Evolutionary conservation across 2,888 invertebrate genomes (phyloP).

Genomic region (Rhyacophila evoluta): DNA sequence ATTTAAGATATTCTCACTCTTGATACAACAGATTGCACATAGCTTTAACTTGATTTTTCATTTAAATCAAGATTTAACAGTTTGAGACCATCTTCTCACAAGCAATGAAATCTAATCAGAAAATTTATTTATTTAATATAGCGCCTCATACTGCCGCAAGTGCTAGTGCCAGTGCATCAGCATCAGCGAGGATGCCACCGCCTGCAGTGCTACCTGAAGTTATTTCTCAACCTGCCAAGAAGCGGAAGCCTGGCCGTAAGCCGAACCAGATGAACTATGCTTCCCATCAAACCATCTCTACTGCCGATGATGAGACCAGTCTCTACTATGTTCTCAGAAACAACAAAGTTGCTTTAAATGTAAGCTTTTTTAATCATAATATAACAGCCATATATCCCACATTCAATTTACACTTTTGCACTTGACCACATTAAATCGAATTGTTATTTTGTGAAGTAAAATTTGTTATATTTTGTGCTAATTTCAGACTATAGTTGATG

Average conservation of each 20-base stretch:
- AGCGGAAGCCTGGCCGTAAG: conserved; percentile 61
- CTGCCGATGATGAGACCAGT: conserved; percentile 84
- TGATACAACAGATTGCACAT: no score
- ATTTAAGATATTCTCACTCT: no score
- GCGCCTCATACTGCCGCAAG: conserved; percentile 55
- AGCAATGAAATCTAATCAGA: no score
- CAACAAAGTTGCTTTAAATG: conserved; percentile 84
- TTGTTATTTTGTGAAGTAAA: no score
- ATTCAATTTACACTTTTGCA: no score
- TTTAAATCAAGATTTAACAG: no score
- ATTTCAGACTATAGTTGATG: conserved; percentile 88
- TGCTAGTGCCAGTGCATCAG: conserved; percentile 66
- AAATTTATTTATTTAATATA: conserved; percentile 27
- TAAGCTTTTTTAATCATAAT: no score
- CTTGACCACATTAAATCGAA: no score
- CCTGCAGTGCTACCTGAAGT: conserved; percentile 61
- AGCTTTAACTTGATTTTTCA: no score
- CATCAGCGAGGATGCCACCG: conserved; percentile 66
- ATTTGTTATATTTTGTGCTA: no score
- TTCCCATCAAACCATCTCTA: conserved; percentile 66
- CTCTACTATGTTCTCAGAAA: conserved; percentile 86
- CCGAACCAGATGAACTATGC: conserved; percentile 60
- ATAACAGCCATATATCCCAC: no score
- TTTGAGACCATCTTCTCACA: no score
- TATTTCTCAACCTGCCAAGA: conserved; percentile 61